Evolutionary conservation across 2,113 vertebrate species (phyloP).

Genomic region (Neoarius graeffei): DNA sequence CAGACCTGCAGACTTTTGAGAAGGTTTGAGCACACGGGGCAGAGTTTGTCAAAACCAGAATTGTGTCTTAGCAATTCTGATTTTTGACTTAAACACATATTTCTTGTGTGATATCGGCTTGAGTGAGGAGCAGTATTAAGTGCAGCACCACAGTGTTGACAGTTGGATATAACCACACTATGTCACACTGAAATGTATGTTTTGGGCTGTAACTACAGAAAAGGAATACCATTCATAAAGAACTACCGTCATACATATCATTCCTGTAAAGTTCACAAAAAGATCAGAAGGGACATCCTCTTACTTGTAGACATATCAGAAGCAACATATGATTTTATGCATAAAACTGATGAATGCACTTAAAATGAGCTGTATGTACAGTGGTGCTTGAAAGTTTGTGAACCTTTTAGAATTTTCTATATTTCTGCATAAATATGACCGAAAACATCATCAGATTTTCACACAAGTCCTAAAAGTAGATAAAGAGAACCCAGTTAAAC

Average conservation of each 20-base stretch:
- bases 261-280: too few species aligned
- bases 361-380: not conserved
- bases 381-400: too few species aligned
- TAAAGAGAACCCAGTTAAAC: too few species aligned
- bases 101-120: not conserved
- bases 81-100: not conserved
- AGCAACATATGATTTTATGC: too few species aligned
- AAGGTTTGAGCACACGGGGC: not conserved
- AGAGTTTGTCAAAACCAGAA: not conserved
- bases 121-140: not conserved
- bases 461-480: too few species aligned
- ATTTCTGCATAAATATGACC: too few species aligned
- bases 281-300: too few species aligned
- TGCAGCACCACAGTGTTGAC: not conserved
- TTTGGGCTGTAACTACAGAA: not conserved
- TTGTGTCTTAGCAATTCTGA: not conserved
- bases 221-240: not conserved
- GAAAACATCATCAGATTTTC: too few species aligned
- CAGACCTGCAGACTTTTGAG: not conserved
- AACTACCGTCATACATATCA: too few species aligned
- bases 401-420: too few species aligned
- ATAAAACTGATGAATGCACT: not conserved
- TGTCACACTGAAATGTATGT: not conserved
- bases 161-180: not conserved
- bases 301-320: too few species aligned